phyloP scores from a whole-genome alignment of 2,113 vertebrate species.

The Eupsittula cactorum region DNA sequence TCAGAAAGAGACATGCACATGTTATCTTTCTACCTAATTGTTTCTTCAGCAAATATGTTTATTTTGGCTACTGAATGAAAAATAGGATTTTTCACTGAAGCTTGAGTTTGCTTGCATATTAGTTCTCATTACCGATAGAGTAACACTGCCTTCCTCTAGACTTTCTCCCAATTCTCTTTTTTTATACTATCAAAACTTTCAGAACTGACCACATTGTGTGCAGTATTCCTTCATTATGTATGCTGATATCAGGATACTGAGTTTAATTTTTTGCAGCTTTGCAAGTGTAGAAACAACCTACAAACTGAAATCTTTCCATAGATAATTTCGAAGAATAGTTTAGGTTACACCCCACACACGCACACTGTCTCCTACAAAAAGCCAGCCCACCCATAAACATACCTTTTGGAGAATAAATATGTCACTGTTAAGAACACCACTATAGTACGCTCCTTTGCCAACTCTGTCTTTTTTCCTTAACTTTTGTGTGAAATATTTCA shows the following conservation, averaged over 20 bases:
- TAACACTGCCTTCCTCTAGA: not conserved
- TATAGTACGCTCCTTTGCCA: not conserved
- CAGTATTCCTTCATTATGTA: not conserved
- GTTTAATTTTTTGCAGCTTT: not conserved
- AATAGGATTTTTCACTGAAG: not conserved
- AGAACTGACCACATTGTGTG: not conserved
- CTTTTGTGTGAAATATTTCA: not conserved
- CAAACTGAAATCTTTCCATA: not conserved
- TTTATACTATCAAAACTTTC: not conserved
- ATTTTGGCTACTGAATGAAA: slow-evolving; percentile 8
- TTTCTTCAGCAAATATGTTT: not conserved
- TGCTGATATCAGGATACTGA: not conserved
- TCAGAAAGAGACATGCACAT: not conserved
- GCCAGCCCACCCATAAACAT: not conserved
- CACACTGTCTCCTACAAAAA: not conserved
- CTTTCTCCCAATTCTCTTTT: not conserved
- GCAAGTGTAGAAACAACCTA: not conserved
- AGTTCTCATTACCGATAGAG: not conserved
- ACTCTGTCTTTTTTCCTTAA: not conserved
- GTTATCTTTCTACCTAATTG: not conserved
- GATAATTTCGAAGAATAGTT: not conserved
- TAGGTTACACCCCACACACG: not conserved
- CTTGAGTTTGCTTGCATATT: not conserved
- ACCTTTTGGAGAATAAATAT: not conserved
- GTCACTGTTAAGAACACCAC: not conserved